Conservation (phyloP, 2,113 vertebrate genomes). For the Gallinago jamesoni region DNA sequence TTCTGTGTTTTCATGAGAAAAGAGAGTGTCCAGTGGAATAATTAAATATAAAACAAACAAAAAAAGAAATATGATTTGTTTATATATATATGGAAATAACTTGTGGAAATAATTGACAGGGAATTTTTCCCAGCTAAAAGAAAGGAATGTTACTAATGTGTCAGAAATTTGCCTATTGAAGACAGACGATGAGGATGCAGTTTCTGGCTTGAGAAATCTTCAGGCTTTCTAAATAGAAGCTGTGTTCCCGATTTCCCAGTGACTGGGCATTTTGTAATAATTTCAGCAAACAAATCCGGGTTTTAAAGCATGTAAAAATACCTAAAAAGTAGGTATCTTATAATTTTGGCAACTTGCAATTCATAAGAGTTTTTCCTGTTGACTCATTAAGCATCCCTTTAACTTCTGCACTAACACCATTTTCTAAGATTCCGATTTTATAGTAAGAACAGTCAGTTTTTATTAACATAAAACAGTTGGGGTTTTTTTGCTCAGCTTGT, state of each 20-base stretch:
- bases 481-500: neutral
- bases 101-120: slow-evolving; percentile 18
- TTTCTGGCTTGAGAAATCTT: neutral
- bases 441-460: neutral
- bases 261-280: neutral
- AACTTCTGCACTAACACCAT: neutral
- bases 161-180: slow-evolving; percentile 1
- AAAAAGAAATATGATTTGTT: neutral
- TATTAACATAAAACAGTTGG: neutral
- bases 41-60: neutral
- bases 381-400: neutral
- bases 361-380: neutral
- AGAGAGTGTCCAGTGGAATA: neutral
- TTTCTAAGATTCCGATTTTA: neutral
- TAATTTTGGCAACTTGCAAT: neutral
- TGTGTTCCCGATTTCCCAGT: neutral
- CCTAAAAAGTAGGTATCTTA: neutral
- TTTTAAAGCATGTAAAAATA: neutral
- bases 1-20: slow-evolving; percentile 6
- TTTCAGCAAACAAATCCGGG: neutral
- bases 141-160: neutral
- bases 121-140: neutral
- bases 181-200: neutral
- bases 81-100: neutral
- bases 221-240: neutral